Evolutionary conservation across 2,797 vertebrate genomes (phyloP).

Genomic region (Okamejei kenojei): DNA sequence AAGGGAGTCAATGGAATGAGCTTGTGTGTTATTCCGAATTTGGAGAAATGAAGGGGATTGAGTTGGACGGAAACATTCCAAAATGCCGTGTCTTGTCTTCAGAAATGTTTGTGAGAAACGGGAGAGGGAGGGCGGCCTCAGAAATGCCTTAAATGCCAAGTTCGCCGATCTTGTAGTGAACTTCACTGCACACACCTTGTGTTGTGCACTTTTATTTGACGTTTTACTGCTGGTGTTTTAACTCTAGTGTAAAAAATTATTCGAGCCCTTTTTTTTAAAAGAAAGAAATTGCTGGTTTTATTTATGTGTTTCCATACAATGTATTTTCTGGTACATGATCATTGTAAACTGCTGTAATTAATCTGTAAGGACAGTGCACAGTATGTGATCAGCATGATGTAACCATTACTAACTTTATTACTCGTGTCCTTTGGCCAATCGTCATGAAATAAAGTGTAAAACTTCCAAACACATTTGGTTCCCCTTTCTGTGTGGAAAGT

Average conservation of each 20-base stretch:
- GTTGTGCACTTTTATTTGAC: slow-evolving; percentile 57
- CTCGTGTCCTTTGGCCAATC: slow-evolving; percentile 84
- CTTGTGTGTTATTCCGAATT: neutral
- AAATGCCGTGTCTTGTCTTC: slow-evolving; percentile 29
- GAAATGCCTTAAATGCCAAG: slow-evolving; percentile 68
- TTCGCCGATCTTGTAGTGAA: slow-evolving; percentile 55
- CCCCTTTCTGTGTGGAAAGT: slow-evolving; percentile 46
- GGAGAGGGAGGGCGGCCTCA: neutral
- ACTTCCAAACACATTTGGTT: slow-evolving; percentile 50
- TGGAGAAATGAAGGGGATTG: neutral
- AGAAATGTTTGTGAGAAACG: slow-evolving; percentile 26
- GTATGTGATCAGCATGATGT: slow-evolving; percentile 75
- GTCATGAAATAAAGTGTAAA: slow-evolving; percentile 90
- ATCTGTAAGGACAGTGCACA: slow-evolving; percentile 63
- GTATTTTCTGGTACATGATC: slow-evolving; percentile 57
- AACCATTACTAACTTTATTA: slow-evolving; percentile 88
- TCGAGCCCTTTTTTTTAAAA: slow-evolving; percentile 36
- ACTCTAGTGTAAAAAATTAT: slow-evolving; percentile 57
- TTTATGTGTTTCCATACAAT: slow-evolving; percentile 71
- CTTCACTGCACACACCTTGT: slow-evolving; percentile 53
- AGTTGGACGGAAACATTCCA: slow-evolving; percentile 27
- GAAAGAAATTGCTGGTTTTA: slow-evolving; percentile 48
- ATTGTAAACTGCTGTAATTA: slow-evolving; percentile 74
- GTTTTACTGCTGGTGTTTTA: slow-evolving; percentile 49
- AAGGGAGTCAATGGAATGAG: neutral